Base-by-base conservation (phyloP, 2,113 vertebrate species). In the Carettochelys insculpta region DNA sequence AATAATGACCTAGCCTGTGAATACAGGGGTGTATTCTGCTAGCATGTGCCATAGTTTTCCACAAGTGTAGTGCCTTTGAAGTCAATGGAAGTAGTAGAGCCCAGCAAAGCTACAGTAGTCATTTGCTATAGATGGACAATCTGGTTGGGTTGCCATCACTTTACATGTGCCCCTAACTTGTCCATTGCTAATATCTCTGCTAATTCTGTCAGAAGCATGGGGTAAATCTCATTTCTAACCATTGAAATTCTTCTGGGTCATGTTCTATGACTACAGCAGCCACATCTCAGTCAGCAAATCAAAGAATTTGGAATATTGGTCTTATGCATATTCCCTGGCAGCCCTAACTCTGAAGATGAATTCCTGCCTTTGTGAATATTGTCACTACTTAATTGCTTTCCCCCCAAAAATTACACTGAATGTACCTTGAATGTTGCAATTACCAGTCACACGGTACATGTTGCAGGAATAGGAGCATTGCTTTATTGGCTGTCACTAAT, bases 21-120 rank as follows among this genome's bases (percentile, higher is more conserved):
- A n/a, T 34, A 65, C 31, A 19, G 34, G 29, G 13, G 13, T 61
- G 56, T 34, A 34, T 34, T 34, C 56, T 31, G 56, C 34, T 13
- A 31, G 56, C 3, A 16, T 34, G 31, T 27, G 24, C 34, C 58
- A 65, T 43, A 47, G 14, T 16, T 87, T 95, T 89, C n/a, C 38
- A 45, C 1, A 43, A 48, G 12, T 2, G 8, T 75, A 3, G 80
- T 51, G 2, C 19, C 77, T 77, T 83, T 31, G 16, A 77, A 8
- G 10, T 80, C 58, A 43, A 52, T 84, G 61, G 80, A 88, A 93
- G 82, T 14, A 83, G 86, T 5, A 25, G 58, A 79, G 12, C n/a
- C n/a, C n/a, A n/a, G n/a, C n/a, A n/a, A n/a, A n/a, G n/a, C n/a
- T n/a, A n/a, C n/a, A 50, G 4, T 19, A 11, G 34, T 84, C 29